These are phyloP conservation scores for Cyclophora punctaria DNA, from an alignment of 2,888 invertebrate species.

Conservation along the genomic window DNA sequence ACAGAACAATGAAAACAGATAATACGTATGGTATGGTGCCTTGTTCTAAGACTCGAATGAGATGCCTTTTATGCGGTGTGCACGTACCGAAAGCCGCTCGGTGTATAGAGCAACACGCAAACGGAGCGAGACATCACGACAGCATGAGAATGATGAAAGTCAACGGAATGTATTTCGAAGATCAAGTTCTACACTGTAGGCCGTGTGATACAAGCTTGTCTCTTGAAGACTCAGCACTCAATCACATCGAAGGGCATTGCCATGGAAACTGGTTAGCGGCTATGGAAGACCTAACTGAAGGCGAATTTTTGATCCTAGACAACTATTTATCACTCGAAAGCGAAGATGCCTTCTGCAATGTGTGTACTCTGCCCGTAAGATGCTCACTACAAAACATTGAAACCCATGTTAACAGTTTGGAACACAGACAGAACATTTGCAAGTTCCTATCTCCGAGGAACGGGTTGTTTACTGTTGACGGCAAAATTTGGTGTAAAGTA, in stretches of 20 bases:
- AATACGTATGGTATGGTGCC: slow-evolving; percentile 42
- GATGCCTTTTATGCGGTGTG: slow-evolving; percentile 52
- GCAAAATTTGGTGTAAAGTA: slow-evolving; percentile 49
- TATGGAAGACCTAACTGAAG: slow-evolving; percentile 44
- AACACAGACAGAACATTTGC: slow-evolving; percentile 39
- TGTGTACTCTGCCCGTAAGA: slow-evolving; percentile 31
- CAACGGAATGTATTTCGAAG: slow-evolving; percentile 38
- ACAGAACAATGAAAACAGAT: slow-evolving; percentile 45
- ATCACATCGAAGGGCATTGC: slow-evolving; percentile 40
- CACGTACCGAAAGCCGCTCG: slow-evolving; percentile 50
- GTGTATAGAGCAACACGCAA: slow-evolving; percentile 54
- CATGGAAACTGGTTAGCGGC: slow-evolving; percentile 49
- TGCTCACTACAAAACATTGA: slow-evolving; percentile 39
- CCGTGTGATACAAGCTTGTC: slow-evolving; percentile 37
- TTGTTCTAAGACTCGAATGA: slow-evolving; percentile 48
- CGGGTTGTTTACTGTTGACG: slow-evolving; percentile 38
- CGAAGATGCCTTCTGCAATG: slow-evolving; percentile 43
- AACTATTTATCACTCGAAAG: slow-evolving; percentile 39
- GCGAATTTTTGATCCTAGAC: slow-evolving; percentile 45
- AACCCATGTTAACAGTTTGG: slow-evolving; percentile 41
- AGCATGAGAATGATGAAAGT: slow-evolving; percentile 43
- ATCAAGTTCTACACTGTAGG: slow-evolving; percentile 40
- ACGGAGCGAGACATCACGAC: slow-evolving; percentile 49
- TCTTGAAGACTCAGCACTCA: slow-evolving; percentile 38
- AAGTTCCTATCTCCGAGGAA: slow-evolving; percentile 44